A percentile compares a stretch with the other conserved stretches of the same genome.
These are phyloP conservation scores for Eutrigla gurnardus DNA, from an alignment of 2,797 vertebrate species.

Conservation along the genomic window DNA sequence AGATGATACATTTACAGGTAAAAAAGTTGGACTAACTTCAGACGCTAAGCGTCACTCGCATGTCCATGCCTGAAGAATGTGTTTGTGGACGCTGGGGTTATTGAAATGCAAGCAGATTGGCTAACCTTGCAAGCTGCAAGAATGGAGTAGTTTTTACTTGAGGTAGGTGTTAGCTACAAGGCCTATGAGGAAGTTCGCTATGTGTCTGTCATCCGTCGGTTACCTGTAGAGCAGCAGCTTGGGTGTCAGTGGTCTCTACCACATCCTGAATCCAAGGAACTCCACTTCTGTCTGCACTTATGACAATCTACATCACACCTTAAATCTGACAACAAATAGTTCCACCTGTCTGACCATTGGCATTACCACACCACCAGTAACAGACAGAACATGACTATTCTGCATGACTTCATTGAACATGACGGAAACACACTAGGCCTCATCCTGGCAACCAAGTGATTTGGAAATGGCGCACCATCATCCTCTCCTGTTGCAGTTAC, in stretches of 20 bases:
- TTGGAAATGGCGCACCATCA: slow-evolving; percentile 46
- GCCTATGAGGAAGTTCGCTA: slow-evolving; percentile 63
- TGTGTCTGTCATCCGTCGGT: neutral
- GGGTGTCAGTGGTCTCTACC: neutral
- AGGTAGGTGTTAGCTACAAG: slow-evolving; percentile 3
- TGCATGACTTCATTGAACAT: slow-evolving; percentile 8
- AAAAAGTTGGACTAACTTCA: slow-evolving; percentile 72
- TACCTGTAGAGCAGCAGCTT: slow-evolving; percentile 44
- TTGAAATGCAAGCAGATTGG: neutral
- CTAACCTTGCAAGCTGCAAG: slow-evolving; percentile 8
- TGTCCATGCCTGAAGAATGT: neutral
- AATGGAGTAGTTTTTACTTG: neutral
- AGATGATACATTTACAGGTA: slow-evolving; percentile 40
- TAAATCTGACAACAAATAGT: neutral
- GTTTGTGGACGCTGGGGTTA: neutral
- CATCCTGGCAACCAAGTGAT: slow-evolving; percentile 28
- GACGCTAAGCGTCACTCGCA: neutral
- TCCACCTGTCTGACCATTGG: neutral
- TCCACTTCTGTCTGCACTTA: neutral
- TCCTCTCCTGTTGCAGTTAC: slow-evolving; percentile 24
- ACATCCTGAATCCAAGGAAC: slow-evolving; percentile 5
- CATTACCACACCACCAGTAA: neutral
- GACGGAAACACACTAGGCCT: slow-evolving; percentile 10
- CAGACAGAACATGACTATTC: neutral
- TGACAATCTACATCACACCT: neutral